Conservation (phyloP, 2,797 vertebrate species). For the Serranus cabrilla region DNA sequence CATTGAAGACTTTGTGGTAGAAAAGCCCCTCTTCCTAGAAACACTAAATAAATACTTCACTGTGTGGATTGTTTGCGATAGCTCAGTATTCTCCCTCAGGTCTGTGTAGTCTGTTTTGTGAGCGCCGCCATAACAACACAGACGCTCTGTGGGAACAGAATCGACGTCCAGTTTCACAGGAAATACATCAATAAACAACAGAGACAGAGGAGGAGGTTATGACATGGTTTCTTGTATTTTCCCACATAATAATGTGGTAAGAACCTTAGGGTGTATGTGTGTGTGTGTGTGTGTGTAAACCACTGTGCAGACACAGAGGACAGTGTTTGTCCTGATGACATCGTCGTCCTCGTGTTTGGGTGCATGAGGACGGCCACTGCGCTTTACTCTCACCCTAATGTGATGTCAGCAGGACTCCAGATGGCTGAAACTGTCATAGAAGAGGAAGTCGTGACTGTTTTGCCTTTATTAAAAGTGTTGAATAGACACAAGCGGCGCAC, state of each 20-base stretch:
- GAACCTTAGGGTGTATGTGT: background rate
- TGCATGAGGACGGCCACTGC: constrained; percentile 1
- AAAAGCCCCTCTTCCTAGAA: constrained; percentile 24
- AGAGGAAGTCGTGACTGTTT: background rate
- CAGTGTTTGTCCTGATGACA: constrained; percentile 33
- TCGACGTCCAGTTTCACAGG: background rate
- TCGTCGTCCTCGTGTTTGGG: constrained; percentile 8
- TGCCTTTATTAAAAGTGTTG: background rate
- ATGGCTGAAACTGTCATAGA: background rate
- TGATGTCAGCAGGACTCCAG: constrained; percentile 14
- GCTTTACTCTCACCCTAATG: background rate
- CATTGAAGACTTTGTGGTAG: constrained; percentile 14
- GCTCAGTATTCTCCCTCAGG: constrained; percentile 6
- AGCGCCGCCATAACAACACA: background rate
- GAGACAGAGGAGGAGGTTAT: background rate
- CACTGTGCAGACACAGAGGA: background rate
- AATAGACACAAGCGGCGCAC: background rate
- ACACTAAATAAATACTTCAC: constrained; percentile 9
- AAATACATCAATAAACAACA: background rate
- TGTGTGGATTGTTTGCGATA: background rate
- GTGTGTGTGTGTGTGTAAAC: constrained; percentile 15
- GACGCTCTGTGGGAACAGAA: background rate
- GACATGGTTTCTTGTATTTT: background rate
- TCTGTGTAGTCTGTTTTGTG: constrained; percentile 36
- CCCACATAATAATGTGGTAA: background rate